Evolutionary conservation across 2,888 invertebrate genomes (phyloP).

Genomic region (Oligia latruncula): DNA sequence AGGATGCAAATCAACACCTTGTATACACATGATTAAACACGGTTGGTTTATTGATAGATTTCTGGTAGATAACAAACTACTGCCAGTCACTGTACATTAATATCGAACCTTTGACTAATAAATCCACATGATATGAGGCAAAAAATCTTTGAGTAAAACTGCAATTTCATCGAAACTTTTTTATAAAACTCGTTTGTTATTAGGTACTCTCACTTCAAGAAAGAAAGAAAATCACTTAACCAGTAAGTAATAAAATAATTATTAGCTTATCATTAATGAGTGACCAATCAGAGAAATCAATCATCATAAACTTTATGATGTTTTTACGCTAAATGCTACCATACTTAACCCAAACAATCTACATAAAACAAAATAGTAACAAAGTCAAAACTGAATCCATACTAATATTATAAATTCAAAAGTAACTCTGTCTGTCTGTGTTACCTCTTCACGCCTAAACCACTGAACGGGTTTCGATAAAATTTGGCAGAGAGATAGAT

Average conservation of each 20-base stretch:
- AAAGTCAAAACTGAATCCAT: too few relatives aligned
- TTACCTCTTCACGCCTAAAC: too few relatives aligned
- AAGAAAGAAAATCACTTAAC: neutral
- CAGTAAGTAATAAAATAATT: neutral
- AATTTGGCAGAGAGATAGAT: too few relatives aligned
- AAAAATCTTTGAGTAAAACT: neutral
- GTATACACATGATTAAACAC: neutral
- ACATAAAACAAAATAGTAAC: too few relatives aligned
- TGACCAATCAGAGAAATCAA: conserved; percentile 18
- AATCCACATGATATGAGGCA: neutral
- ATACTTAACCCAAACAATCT: neutral
- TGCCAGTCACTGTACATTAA: neutral
- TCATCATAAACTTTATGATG: conserved; percentile 24
- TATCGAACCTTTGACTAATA: neutral
- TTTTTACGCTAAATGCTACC: conserved; percentile 24
- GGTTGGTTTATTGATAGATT: neutral
- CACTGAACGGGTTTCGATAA: too few relatives aligned
- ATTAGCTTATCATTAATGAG: conserved; percentile 7
- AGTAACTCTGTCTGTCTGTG: too few relatives aligned
- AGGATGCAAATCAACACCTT: too few relatives aligned
- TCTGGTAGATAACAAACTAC: neutral
- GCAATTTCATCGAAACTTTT: neutral
- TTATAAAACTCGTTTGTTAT: neutral
- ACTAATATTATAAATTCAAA: too few relatives aligned
- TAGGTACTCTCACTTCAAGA: neutral